Evolutionary conservation across 1,140 invertebrate species (phyloP).

Genomic region (Zeugodacus cucurbitae): DNA sequence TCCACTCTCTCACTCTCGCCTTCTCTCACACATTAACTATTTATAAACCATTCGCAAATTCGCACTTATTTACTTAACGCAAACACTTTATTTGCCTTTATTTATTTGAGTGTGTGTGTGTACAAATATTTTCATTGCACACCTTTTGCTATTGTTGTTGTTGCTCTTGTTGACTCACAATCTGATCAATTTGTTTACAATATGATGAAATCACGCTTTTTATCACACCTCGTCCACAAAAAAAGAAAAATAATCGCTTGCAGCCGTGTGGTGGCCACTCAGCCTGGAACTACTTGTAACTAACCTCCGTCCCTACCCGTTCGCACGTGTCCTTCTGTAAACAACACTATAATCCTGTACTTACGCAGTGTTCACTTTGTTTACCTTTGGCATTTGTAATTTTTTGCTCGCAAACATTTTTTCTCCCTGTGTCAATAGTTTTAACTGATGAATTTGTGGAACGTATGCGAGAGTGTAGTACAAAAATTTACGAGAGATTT

Average conservation of each 20-base stretch:
- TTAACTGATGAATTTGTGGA: neutral
- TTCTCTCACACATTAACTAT: neutral
- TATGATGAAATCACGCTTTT: constrained; percentile 1
- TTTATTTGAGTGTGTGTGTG: neutral
- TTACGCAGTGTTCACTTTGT: neutral
- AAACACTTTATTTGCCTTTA: neutral
- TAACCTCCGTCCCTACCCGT: neutral
- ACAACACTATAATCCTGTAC: neutral
- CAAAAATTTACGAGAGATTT: neutral
- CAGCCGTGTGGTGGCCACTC: neutral
- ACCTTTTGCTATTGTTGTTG: neutral
- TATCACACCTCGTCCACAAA: neutral
- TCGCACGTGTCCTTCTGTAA: neutral
- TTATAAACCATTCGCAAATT: neutral
- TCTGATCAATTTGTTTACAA: constrained; percentile 20
- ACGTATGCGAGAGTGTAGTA: neutral
- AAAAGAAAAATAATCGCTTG: neutral
- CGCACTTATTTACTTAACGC: constrained; percentile 26
- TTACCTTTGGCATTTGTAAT: neutral
- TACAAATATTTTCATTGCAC: neutral
- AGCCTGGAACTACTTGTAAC: neutral
- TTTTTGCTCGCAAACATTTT: neutral
- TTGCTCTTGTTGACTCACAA: neutral
- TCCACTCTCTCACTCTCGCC: neutral
- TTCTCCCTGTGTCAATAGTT: neutral